A percentile compares a stretch with the other conserved stretches of the same genome.
These are phyloP conservation scores for Puffinus mauretanicus DNA, from an alignment of 2,113 vertebrate species.

Conservation along the genomic window DNA sequence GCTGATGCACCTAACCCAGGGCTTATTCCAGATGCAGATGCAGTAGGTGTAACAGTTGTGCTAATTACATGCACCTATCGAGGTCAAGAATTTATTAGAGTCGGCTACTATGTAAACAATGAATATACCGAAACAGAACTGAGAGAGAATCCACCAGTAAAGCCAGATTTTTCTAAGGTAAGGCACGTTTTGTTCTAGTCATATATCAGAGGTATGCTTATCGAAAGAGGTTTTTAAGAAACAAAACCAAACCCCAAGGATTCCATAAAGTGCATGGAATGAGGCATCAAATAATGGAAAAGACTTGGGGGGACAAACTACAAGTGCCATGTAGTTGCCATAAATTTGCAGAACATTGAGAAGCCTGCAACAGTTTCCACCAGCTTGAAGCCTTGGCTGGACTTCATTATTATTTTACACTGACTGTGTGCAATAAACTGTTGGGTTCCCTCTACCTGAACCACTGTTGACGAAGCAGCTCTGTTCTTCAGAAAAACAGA, in stretches of 20 bases:
- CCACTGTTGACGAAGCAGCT: background rate
- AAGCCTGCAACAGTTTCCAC: background rate
- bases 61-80: slow-evolving; percentile 84
- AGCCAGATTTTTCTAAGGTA: slow-evolving; percentile 86
- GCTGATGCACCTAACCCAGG: slow-evolving; percentile 83
- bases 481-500: background rate
- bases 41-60: slow-evolving; percentile 83
- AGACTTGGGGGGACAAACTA: background rate
- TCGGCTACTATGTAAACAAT: slow-evolving; percentile 86
- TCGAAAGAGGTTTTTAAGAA: background rate
- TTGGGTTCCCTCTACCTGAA: background rate
- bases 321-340: background rate
- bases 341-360: background rate
- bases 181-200: background rate
- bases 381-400: background rate
- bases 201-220: background rate
- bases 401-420: background rate
- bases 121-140: slow-evolving; percentile 85
- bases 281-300: background rate
- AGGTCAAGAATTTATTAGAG: slow-evolving; percentile 85
- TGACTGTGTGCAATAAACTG: background rate
- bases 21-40: slow-evolving; percentile 85
- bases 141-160: slow-evolving; percentile 84
- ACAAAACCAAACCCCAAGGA: background rate
- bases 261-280: background rate